Conservation (phyloP, 2,888 invertebrate genomes). For the Orthonychiurus folsomi region DNA sequence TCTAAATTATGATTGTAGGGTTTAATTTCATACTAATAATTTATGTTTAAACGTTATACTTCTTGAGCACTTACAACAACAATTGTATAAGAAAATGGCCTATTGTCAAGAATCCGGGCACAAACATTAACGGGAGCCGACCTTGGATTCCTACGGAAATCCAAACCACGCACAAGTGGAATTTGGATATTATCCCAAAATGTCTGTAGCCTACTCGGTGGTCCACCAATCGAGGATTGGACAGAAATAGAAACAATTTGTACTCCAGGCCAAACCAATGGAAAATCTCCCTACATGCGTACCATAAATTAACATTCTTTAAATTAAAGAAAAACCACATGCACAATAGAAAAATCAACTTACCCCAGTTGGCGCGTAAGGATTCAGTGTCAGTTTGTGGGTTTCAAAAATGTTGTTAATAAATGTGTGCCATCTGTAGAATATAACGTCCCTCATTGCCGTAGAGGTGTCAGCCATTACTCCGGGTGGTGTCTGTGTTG, state of each 20-base stretch:
- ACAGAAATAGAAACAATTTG: neutral
- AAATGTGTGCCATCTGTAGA: constrained; percentile 75
- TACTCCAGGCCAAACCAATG: constrained; percentile 8
- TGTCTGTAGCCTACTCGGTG: constrained; percentile 4
- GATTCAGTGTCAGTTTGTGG: constrained; percentile 58
- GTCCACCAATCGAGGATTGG: neutral
- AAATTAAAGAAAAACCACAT: neutral
- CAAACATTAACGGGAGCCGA: constrained; percentile 4
- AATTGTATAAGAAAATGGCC: constrained; percentile 10
- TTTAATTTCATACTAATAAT: too few species aligned
- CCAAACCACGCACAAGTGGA: neutral
- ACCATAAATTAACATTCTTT: neutral
- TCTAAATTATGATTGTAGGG: too few species aligned
- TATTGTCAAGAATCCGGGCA: constrained; percentile 5
- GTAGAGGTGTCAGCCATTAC: constrained; percentile 76
- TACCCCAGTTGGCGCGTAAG: constrained; percentile 48
- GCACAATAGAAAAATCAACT: neutral
- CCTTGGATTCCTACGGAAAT: neutral
- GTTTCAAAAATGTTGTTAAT: constrained; percentile 67
- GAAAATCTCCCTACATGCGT: constrained; percentile 10
- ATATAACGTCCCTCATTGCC: constrained; percentile 75
- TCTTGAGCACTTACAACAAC: constrained; percentile 8
- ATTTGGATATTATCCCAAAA: constrained; percentile 7
- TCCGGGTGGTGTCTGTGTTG: constrained; percentile 61
- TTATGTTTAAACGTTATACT: too few species aligned